phyloP scores from a whole-genome alignment of 2,888 invertebrate genomes.

The Prosopocoilus inquinatus region DNA sequence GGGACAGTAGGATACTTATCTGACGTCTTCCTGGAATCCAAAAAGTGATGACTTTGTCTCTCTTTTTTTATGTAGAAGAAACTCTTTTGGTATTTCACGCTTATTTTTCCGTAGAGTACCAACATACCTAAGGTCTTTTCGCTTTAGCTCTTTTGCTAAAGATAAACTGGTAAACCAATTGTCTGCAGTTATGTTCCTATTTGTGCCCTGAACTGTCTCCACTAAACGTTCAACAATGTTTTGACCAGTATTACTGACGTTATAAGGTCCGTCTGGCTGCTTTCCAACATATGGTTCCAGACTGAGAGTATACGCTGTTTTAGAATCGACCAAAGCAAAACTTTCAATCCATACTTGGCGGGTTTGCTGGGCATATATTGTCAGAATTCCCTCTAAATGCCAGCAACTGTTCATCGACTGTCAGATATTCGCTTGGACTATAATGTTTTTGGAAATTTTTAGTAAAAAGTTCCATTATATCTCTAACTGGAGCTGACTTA shows the following conservation, averaged over 20 bases:
- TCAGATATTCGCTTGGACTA: constrained; percentile 26
- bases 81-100: not conserved
- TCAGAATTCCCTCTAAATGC: constrained; percentile 19
- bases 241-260: not conserved
- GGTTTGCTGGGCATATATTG: constrained; percentile 30
- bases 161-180: constrained; percentile 3
- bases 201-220: not conserved
- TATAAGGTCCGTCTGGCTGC: constrained; percentile 9
- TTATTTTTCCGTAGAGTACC: not conserved
- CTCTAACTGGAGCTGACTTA: constrained; percentile 3
- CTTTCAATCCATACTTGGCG: constrained; percentile 32
- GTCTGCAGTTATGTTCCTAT: constrained; percentile 8
- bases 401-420: constrained; percentile 33
- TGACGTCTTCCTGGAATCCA: not conserved
- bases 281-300: constrained; percentile 9
- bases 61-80: not conserved
- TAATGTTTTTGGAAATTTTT: constrained; percentile 25
- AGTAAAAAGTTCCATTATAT: constrained; percentile 28
- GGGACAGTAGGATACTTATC: not conserved
- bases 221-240: not conserved
- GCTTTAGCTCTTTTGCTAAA: not conserved
- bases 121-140: not conserved
- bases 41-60: not conserved
- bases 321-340: constrained; percentile 7
- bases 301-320: constrained; percentile 2